Evolutionary conservation across 2,113 vertebrate species (phyloP), one percentile per base, ranked within the genome.

Genomic region (Cygnus buccinator): DNA sequence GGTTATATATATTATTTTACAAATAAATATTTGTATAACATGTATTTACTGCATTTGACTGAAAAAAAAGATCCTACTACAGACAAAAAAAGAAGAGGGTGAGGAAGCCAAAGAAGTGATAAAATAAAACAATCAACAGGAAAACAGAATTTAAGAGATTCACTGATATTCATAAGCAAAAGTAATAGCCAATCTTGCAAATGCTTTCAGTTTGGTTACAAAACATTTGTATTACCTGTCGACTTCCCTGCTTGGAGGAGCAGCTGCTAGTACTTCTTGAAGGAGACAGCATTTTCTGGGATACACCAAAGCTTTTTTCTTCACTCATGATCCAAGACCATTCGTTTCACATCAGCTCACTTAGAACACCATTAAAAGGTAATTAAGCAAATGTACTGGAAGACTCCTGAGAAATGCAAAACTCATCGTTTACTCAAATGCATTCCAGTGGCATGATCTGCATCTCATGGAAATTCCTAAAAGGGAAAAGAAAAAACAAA

Each of bases 231-330:
- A 72, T 73, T 98, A 99, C 99, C 99, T 99, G 99, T 90, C 99
- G 98, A 96, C 99, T 99, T 96, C 99, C 99, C 48, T 99, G 98
- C 97, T 99, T 99, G 79, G 99, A 99, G 23, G 99, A 99, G 92
- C 99, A 99, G 98, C 99, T 99, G 97, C 99, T 99, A 70, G 98
- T 99, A 97, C 99, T 99, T 97, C 98, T 98, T 44, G 99, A 99
- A 94, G 99, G 98, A 65, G 99, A 99, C 41, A 99, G 97, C 97
- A 99, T 97, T 97, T 99, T 99, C 96, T 99, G 99, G 73, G 99
- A 98, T 96, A 98, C 98, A 57, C 96, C 96, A 6, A 98, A 98
- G 95, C 92, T 98, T 93, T 98, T 98, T 93, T 99, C 99, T 94
- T 99, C 99, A 75, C 97, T 98, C 98, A 98, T 99, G 97, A 97